phyloP scores from a whole-genome alignment of 35 echinoderm and acorn worm genomes.

The Amphiura filiformis region DNA sequence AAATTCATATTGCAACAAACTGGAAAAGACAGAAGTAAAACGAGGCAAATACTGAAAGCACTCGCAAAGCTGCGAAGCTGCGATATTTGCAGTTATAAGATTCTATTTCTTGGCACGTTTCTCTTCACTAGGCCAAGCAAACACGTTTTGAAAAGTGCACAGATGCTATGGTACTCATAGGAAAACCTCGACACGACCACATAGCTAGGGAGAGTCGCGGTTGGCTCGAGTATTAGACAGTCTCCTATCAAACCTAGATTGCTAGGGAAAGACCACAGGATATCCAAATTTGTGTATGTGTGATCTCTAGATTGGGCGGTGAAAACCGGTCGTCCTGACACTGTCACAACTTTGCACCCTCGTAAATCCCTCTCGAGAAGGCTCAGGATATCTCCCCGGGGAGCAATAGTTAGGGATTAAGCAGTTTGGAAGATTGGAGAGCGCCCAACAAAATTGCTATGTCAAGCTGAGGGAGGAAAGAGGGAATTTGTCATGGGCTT shows the following conservation, averaged over 20 bases:
- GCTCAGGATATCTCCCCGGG: neutral
- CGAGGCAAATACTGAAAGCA: too few species aligned
- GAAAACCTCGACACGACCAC: too few species aligned
- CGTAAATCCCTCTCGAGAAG: neutral
- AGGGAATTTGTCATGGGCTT: neutral
- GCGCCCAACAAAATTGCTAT: neutral
- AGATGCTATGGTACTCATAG: too few species aligned
- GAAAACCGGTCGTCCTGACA: neutral
- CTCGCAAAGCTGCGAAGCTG: too few species aligned
- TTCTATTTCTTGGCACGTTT: too few species aligned
- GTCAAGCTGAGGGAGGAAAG: neutral
- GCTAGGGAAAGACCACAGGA: neutral
- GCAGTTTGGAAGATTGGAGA: neutral
- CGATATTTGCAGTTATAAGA: too few species aligned
- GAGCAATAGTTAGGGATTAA: neutral
- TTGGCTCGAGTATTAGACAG: too few species aligned
- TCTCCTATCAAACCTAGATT: neutral
- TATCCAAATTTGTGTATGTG: neutral
- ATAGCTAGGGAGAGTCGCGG: too few species aligned
- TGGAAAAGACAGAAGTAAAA: too few species aligned
- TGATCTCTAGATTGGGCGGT: conserved; percentile 3
- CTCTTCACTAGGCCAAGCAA: too few species aligned
- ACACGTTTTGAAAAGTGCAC: too few species aligned
- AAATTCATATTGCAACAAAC: too few species aligned
- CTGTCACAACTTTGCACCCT: conserved; percentile 9